Conservation (phyloP, 2,797 vertebrate species). For the Hoplostethus mediterraneus region DNA sequence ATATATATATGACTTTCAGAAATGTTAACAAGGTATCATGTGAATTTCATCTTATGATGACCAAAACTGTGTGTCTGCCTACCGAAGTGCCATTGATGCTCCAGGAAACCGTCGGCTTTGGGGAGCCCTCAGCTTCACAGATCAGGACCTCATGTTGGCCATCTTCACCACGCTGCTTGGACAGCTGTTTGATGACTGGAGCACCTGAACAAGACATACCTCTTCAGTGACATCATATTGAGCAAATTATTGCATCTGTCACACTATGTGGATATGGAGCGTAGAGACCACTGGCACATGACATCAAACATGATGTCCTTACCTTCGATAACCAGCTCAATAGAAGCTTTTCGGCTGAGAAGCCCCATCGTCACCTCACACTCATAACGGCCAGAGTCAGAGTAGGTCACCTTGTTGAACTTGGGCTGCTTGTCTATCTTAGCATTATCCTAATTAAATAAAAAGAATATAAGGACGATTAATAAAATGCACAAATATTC, state of each 20-base stretch:
- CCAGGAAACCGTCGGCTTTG: slow-evolving; percentile 94
- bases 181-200: slow-evolving; percentile 89
- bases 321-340: slow-evolving; percentile 94
- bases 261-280: no score
- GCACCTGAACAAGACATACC: slow-evolving; percentile 82
- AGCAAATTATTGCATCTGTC: slow-evolving; percentile 22
- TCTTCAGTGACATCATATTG: slow-evolving; percentile 44
- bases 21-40: neutral
- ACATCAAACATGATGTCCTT: slow-evolving; percentile 37
- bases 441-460: slow-evolving; percentile 82
- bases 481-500: slow-evolving; percentile 27
- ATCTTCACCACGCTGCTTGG: slow-evolving; percentile 83
- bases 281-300: neutral
- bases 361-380: slow-evolving; percentile 86
- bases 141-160: slow-evolving; percentile 88
- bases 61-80: slow-evolving; percentile 44
- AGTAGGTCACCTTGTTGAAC: slow-evolving; percentile 89
- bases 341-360: slow-evolving; percentile 85
- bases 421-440: slow-evolving; percentile 68
- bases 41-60: neutral
- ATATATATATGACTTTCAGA: neutral
- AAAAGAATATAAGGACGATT: slow-evolving; percentile 22
- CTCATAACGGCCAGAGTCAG: slow-evolving; percentile 92
- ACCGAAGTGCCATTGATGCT: slow-evolving; percentile 88
- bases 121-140: slow-evolving; percentile 94